Percentiles rank a stretch among this genome's conserved stretches.
phyloP scores from a whole-genome alignment of 2,888 invertebrate genomes.

The Tinea pellionella region DNA sequence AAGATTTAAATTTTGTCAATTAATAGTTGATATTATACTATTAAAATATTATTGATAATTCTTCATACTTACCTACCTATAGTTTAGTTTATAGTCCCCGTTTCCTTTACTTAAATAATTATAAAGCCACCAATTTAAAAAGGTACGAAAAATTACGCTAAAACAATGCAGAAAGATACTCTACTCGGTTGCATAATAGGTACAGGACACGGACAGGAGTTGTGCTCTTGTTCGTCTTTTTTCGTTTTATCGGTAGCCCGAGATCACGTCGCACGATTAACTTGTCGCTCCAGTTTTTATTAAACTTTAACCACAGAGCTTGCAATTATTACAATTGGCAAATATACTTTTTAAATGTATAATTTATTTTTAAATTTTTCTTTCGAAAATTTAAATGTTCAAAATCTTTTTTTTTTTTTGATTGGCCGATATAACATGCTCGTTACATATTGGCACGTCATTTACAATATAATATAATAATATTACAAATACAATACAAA shows the following conservation, averaged over 20 bases:
- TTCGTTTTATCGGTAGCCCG: slow-evolving; percentile 10
- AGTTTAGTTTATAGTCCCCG: too few species aligned
- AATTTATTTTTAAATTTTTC: not conserved
- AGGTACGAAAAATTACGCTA: not conserved
- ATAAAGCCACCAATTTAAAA: not conserved
- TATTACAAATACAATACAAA: too few species aligned
- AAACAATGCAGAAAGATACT: slow-evolving; percentile 6
- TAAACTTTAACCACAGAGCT: not conserved
- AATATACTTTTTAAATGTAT: not conserved
- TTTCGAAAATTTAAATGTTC: too few species aligned
- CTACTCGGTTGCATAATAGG: not conserved
- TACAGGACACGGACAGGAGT: not conserved
- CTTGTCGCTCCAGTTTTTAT: slow-evolving; percentile 18
- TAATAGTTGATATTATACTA: too few species aligned
- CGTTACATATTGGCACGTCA: too few species aligned
- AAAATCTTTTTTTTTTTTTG: too few species aligned
- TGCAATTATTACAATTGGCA: not conserved
- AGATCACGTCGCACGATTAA: slow-evolving; percentile 20
- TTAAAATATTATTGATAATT: too few species aligned
- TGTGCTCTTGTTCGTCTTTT: not conserved
- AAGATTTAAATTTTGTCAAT: too few species aligned
- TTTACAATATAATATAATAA: too few species aligned
- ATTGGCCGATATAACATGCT: too few species aligned
- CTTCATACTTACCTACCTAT: too few species aligned
- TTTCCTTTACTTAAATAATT: not conserved